These are phyloP conservation scores for Lasioglossum oenotherae DNA, from an alignment of 2,888 invertebrate species.

Conservation along the genomic window DNA sequence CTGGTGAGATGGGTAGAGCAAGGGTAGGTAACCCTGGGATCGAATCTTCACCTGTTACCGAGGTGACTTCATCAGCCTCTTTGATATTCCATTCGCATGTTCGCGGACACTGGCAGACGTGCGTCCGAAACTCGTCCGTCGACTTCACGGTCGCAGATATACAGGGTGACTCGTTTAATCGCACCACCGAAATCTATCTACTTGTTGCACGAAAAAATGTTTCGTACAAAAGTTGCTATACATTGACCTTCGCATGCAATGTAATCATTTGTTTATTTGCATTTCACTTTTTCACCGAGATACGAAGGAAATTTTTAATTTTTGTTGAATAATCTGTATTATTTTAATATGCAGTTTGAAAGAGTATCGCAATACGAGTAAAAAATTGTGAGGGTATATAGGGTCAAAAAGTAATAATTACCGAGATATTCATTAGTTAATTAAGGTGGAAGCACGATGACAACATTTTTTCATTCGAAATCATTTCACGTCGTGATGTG, in stretches of 20 bases:
- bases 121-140: slow-evolving; percentile 36
- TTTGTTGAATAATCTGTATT: too few relatives aligned
- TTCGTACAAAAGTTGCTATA: neutral
- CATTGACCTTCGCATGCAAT: neutral
- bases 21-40: slow-evolving; percentile 20
- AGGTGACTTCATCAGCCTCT: slow-evolving; percentile 52
- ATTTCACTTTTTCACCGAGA: too few relatives aligned
- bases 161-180: neutral
- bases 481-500: too few relatives aligned
- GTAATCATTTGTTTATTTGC: too few relatives aligned
- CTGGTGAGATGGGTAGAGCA: slow-evolving; percentile 7
- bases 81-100: slow-evolving; percentile 54
- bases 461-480: too few relatives aligned
- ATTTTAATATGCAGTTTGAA: neutral
- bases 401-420: neutral
- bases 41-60: slow-evolving; percentile 53
- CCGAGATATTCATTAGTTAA: neutral
- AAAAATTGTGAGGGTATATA: rapidly evolving
- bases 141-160: neutral
- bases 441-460: too few relatives aligned
- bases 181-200: neutral
- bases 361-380: neutral
- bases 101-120: slow-evolving; percentile 31
- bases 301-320: too few relatives aligned
- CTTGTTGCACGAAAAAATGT: neutral